Conservation (phyloP, 2,113 vertebrate genomes). For the Alligator mississippiensis region DNA sequence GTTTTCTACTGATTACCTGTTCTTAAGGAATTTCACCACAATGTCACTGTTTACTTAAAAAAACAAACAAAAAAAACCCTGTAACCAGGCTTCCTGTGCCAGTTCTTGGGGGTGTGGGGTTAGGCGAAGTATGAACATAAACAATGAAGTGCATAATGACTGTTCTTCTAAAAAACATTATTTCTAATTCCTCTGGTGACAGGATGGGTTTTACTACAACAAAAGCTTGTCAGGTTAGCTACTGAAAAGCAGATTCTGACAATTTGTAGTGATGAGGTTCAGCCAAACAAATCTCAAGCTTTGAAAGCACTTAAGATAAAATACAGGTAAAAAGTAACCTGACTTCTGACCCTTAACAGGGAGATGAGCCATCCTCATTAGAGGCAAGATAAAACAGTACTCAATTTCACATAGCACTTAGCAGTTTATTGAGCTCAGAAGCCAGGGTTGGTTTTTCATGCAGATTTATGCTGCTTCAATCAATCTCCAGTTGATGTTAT, state of each 20-base stretch:
- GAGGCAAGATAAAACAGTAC: not conserved
- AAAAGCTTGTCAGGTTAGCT: not conserved
- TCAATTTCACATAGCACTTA: not conserved
- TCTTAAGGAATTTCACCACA: too few species aligned
- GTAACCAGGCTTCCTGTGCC: too few species aligned
- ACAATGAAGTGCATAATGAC: slow-evolving; percentile 4
- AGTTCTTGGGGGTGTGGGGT: too few species aligned
- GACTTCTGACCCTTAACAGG: slow-evolving; percentile 2
- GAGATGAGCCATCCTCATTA: not conserved
- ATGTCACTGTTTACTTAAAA: too few species aligned
- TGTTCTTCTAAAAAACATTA: not conserved
- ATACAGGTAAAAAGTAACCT: not conserved
- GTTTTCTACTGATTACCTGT: too few species aligned
- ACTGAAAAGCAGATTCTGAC: not conserved
- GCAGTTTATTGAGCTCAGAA: not conserved
- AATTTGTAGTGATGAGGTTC: slow-evolving; percentile 7
- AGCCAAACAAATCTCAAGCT: not conserved
- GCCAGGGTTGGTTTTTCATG: not conserved
- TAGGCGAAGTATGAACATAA: not conserved
- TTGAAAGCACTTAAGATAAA: not conserved
- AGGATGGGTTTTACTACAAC: not conserved
- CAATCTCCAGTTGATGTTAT: not conserved
- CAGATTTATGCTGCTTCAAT: not conserved
- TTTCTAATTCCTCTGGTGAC: not conserved
- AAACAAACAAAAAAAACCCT: too few species aligned